Conservation (phyloP, 2,113 vertebrate species). For the Gila orcuttii region DNA sequence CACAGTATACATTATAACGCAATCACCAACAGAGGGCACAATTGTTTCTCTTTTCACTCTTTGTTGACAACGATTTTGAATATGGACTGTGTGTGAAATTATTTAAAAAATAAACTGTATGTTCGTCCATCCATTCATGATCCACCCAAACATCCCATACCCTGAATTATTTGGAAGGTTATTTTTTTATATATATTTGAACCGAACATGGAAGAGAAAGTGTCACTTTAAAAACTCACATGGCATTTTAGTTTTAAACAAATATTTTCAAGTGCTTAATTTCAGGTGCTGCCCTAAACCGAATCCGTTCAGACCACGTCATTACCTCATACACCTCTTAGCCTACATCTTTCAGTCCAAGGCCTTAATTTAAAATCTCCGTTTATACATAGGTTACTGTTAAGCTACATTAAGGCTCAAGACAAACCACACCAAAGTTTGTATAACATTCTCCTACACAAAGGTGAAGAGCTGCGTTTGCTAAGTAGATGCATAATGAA, state of each 20-base stretch:
- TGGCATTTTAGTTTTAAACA: neutral
- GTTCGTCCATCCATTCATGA: neutral
- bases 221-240: neutral
- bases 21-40: constrained; percentile 16
- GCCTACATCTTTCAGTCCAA: no score
- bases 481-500: neutral
- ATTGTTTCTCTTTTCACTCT: neutral
- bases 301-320: no score
- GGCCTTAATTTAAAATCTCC: no score
- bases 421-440: neutral
- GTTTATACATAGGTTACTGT: no score
- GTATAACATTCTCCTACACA: neutral
- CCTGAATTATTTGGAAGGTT: neutral
- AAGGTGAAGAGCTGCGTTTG: neutral
- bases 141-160: neutral
- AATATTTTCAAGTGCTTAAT: no score
- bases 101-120: neutral
- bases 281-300: no score
- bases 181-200: neutral
- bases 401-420: neutral
- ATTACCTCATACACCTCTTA: no score
- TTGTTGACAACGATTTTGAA: neutral
- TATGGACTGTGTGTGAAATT: no score
- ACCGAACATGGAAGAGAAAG: neutral
- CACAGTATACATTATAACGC: neutral